Conservation (phyloP, 2,113 vertebrate species). For the Bubo blakistoni region DNA sequence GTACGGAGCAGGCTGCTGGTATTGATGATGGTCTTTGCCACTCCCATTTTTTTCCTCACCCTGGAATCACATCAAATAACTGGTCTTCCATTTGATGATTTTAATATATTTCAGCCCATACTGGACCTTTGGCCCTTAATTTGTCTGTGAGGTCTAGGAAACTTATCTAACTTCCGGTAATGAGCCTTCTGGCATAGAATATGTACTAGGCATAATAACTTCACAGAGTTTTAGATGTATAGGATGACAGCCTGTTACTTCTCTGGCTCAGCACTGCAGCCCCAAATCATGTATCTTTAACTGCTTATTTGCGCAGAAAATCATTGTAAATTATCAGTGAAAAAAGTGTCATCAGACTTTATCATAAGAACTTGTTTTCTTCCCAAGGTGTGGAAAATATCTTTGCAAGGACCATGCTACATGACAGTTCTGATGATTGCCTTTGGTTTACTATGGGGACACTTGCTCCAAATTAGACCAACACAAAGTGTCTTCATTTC, state of each 20-base stretch:
- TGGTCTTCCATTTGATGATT: not conserved
- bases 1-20: not conserved
- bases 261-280: not conserved
- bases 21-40: not conserved
- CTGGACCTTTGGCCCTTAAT: not conserved
- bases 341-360: not conserved
- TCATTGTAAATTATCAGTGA: not conserved
- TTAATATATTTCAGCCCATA: not conserved
- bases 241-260: not conserved
- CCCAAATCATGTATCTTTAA: not conserved
- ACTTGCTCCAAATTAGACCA: constrained; percentile 85
- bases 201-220: not conserved
- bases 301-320: not conserved
- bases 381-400: constrained; percentile 91
- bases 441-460: constrained; percentile 89
- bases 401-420: constrained; percentile 89
- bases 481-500: constrained; percentile 94
- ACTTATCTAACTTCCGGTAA: not conserved
- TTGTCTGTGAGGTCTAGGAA: not conserved
- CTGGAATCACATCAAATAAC: not conserved
- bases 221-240: not conserved
- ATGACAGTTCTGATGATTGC: constrained; percentile 91
- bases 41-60: not conserved
- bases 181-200: not conserved
- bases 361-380: constrained; percentile 10